phyloP scores from a whole-genome alignment of 2,888 invertebrate genomes.

The Sesia apiformis region DNA sequence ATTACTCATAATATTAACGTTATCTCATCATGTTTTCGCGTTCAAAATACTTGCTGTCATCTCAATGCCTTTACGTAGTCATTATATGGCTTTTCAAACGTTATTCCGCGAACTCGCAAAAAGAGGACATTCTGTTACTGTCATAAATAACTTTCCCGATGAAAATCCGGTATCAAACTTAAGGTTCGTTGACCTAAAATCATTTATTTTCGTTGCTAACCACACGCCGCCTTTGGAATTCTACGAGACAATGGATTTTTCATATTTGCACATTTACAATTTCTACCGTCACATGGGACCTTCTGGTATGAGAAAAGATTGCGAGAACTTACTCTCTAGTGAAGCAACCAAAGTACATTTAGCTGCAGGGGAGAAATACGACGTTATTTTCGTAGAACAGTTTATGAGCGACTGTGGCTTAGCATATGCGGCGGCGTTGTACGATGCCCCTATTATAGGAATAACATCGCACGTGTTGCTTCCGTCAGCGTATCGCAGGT shows the following conservation, averaged over 20 bases:
- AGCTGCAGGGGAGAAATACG: conserved; percentile 32
- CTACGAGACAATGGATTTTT: conserved; percentile 20
- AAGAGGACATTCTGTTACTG: conserved; percentile 77
- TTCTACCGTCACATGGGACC: conserved; percentile 20
- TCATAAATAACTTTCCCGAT: conserved; percentile 75
- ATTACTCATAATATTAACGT: background rate
- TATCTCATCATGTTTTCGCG: conserved; percentile 31
- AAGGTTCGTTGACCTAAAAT: conserved; percentile 62
- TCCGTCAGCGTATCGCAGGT: conserved; percentile 56
- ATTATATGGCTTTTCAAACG: conserved; percentile 76
- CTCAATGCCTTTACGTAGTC: conserved; percentile 76
- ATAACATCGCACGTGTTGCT: conserved; percentile 64
- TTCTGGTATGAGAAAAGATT: conserved; percentile 17
- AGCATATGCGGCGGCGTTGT: conserved; percentile 41
- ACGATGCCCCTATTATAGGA: conserved; percentile 65
- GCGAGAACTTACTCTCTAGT: conserved; percentile 37
- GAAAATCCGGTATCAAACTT: conserved; percentile 57
- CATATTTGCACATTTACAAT: conserved; percentile 17
- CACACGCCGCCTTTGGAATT: conserved; percentile 14
- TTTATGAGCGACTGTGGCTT: conserved; percentile 61
- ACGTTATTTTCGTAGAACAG: conserved; percentile 61
- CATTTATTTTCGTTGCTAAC: background rate
- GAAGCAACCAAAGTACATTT: conserved; percentile 27
- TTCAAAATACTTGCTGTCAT: conserved; percentile 68
- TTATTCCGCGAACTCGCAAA: conserved; percentile 71